These are phyloP conservation scores for Cancer borealis DNA, from an alignment of 2,888 invertebrate species.

Conservation along the genomic window DNA sequence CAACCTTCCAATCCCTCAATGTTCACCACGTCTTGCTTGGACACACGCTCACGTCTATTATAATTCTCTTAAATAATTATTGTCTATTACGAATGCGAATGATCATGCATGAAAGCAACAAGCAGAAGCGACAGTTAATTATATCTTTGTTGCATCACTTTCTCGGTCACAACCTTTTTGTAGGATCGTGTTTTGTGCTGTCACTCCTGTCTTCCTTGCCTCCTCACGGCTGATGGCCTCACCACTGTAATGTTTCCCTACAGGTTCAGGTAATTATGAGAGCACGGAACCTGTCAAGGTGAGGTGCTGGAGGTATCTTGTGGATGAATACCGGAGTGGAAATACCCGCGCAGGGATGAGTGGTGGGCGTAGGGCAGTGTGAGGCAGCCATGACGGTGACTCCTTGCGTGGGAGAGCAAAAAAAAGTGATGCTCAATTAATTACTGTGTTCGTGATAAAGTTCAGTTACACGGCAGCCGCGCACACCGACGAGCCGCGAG, in stretches of 20 bases:
- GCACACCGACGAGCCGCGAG: not conserved
- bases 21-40: not conserved
- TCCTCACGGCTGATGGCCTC: not conserved
- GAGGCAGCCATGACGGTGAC: constrained; percentile 14
- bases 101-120: not conserved
- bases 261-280: not conserved
- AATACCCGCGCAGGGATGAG: not conserved
- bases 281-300: not conserved
- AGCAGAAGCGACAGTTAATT: not conserved
- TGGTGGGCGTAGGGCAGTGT: not conserved
- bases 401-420: not conserved
- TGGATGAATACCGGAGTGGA: not conserved
- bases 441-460: constrained; percentile 30
- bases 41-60: not conserved
- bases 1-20: not conserved
- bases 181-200: not conserved
- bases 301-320: not conserved
- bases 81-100: not conserved
- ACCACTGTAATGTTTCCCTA: not conserved
- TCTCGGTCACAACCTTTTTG: not conserved
- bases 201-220: not conserved
- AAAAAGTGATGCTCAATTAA: constrained; percentile 32
- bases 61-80: not conserved
- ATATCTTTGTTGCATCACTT: not conserved
- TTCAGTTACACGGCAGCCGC: not conserved